Evolutionary conservation across 1,140 invertebrate species (phyloP), one percentile per base, ranked within the genome.

Genomic region (Trichomalopsis sarcophagae): DNA sequence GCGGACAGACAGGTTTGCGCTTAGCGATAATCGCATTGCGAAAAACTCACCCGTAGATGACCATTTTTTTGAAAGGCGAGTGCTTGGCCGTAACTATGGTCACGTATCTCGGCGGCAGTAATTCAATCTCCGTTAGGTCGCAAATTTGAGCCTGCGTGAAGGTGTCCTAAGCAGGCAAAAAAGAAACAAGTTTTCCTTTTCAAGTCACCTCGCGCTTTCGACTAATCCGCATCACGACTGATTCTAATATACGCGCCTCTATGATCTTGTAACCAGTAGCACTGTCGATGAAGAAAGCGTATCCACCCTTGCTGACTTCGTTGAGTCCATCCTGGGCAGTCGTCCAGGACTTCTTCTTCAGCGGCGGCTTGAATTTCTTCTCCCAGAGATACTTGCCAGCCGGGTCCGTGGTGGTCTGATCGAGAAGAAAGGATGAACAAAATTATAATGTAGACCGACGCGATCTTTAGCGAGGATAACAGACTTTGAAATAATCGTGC

Each of bases 401-500:
- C 17, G 81, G 75, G 55, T 84, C 82, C 36, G 1, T 69, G 14
- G 69, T 82, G 11, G 30, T 47, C 82, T 83, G 17, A 66, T 50
- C 4, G 62, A 71, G 2, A 71, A 17, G 50, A 10, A 62, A 62
- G 17, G n/a, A 7, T 36, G 5, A 62, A 7, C 0, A n/a, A 50
- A 4, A 50, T 50, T 14, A 17, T 50, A 50, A 36, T 36, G 5
- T 36, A 36, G 33, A 3, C 33, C 33, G 33, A 36, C 5, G 33
- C 11, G 14, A 50, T 13, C 47, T 47, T 47, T 47, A 10, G 13
- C 4, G 2, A 47, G 13, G 2, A 68, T n/a, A 76, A 74, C 88
- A 87, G 89, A 96, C 95, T 89, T 92, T 91, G 87, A 96, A 95
- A 90, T 93, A 95, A 87, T 96, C 94, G 50, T 91, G 92, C 83